A percentile compares a stretch with the other conserved stretches of the same genome.
These are phyloP conservation scores for Genyomyrus donnyi DNA, from an alignment of 2,113 vertebrate species.

Conservation along the genomic window DNA sequence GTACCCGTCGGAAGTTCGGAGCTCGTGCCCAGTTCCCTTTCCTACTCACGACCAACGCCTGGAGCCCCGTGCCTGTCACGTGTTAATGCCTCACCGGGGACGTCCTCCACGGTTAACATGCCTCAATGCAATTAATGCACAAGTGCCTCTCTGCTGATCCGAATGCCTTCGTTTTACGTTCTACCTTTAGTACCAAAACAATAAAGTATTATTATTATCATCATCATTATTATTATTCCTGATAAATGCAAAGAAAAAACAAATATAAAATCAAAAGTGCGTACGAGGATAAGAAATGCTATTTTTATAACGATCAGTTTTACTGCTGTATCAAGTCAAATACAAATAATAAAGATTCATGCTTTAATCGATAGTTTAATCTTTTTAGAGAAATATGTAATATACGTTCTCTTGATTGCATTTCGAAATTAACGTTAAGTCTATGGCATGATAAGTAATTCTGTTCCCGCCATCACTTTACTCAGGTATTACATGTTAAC, in stretches of 20 bases:
- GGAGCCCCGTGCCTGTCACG: slow-evolving; percentile 13
- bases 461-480: not conserved
- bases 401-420: not conserved
- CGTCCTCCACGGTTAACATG: not conserved
- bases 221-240: not conserved
- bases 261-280: not conserved
- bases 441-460: not conserved
- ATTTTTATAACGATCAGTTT: not conserved
- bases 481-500: not conserved
- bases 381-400: not conserved
- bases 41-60: not conserved
- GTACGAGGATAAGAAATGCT: not conserved
- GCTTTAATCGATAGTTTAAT: not conserved
- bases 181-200: not conserved
- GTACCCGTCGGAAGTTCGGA: not conserved
- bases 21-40: not conserved
- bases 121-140: slow-evolving; percentile 2
- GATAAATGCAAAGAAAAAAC: not conserved
- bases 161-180: not conserved
- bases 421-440: not conserved
- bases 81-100: slow-evolving; percentile 17
- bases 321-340: not conserved
- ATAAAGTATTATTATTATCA: not conserved
- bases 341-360: not conserved
- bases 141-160: not conserved